Evolutionary conservation across 2,113 vertebrate genomes (phyloP).

Genomic region (Amphiprion percula): DNA sequence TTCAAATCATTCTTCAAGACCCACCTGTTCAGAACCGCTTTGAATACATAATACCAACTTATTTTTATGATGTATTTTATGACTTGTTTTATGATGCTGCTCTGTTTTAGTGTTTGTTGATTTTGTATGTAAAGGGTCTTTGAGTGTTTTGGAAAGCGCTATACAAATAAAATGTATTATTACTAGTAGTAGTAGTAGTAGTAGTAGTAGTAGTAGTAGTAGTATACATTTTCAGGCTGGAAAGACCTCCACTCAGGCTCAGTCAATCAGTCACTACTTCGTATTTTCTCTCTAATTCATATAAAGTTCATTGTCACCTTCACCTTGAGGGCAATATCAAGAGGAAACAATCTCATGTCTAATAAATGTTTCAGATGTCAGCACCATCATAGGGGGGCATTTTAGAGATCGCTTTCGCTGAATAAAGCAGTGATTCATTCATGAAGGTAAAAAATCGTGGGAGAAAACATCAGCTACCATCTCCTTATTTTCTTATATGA

Average conservation of each 20-base stretch:
- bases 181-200: no score
- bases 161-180: no score
- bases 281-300: constrained; percentile 11
- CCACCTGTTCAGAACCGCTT: no score
- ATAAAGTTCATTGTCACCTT: not conserved
- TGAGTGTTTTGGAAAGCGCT: no score
- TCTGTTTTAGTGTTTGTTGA: no score
- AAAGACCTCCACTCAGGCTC: not conserved
- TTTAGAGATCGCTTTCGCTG: constrained; percentile 6
- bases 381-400: not conserved
- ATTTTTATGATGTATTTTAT: no score
- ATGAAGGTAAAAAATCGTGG: not conserved
- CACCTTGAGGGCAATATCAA: not conserved
- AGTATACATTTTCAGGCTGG: no score
- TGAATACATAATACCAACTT: no score
- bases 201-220: no score
- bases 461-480: constrained; percentile 10
- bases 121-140: no score
- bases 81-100: no score
- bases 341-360: not conserved
- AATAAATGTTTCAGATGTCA: not conserved
- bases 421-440: constrained; percentile 33
- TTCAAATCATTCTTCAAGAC: no score
- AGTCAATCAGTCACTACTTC: not conserved
- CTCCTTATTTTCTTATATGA: constrained; percentile 24